A percentile compares a stretch with the other conserved stretches of the same genome.
Conservation (phyloP, 1,140 invertebrate genomes). For the Temnothorax longispinosus region DNA sequence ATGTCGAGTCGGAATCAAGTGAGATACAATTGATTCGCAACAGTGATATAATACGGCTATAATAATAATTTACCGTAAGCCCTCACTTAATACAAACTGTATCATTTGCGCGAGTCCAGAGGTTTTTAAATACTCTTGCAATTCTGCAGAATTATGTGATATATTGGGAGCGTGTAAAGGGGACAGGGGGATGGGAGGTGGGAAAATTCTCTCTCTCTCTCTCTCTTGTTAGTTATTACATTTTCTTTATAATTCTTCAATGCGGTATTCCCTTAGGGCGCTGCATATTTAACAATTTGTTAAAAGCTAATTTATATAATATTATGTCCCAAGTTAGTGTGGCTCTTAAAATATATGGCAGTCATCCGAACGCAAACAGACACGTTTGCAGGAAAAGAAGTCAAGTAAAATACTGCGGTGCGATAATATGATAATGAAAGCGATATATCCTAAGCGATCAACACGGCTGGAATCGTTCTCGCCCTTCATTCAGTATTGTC, state of each 20-base stretch:
- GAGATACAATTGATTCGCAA: conserved; percentile 38
- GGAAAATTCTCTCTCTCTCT: conserved; percentile 74
- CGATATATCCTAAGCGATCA: conserved; percentile 59
- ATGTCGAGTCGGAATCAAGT: conserved; percentile 63
- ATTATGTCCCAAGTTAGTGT: conserved; percentile 83
- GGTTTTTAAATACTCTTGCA: conserved; percentile 57
- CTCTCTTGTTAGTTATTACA: conserved; percentile 75
- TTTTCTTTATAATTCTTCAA: conserved; percentile 75
- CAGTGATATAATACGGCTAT: conserved; percentile 33
- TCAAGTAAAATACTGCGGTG: conserved; percentile 60
- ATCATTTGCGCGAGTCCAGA: conserved; percentile 43
- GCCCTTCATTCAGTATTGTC: background rate
- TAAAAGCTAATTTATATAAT: conserved; percentile 84
- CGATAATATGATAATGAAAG: conserved; percentile 58
- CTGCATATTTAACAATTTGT: conserved; percentile 81
- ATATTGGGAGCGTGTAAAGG: conserved; percentile 70
- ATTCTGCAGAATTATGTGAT: conserved; percentile 67
- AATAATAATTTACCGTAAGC: conserved; percentile 68
- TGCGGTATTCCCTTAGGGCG: conserved; percentile 72
- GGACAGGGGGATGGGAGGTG: conserved; percentile 33
- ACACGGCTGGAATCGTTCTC: conserved; percentile 36
- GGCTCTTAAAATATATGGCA: conserved; percentile 83
- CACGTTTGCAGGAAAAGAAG: conserved; percentile 71
- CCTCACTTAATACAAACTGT: conserved; percentile 55
- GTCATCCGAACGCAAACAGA: conserved; percentile 79